Base-by-base conservation (phyloP, 2,888 invertebrate species). In the Malachius bipustulatus region DNA sequence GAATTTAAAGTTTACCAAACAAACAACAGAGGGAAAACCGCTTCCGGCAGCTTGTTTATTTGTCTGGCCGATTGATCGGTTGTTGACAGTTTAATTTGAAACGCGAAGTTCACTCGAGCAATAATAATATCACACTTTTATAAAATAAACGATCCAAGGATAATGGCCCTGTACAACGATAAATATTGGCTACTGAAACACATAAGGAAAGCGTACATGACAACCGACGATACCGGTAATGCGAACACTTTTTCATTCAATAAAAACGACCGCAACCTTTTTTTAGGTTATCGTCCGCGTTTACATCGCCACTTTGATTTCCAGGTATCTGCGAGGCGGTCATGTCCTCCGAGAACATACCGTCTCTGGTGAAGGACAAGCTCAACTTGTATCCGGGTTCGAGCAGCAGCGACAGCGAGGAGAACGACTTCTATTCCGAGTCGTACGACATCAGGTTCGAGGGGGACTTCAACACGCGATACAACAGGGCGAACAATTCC, bases 151-250 rank as follows among this genome's bases (percentile, higher is more conserved):
- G n/a, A n/a, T n/a, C n/a, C n/a, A n/a, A n/a, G n/a, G n/a, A 38
- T 32, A 44, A 94, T 94, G 94, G 93, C 93, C 47, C 77, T 90
- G 44, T 93, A 90, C 62, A 91, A 94, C 62, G 89, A 94, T 64
- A 82, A 81, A 62, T 82, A 83, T 51, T 94, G 93, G 83, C 70
- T 96, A 31, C 69, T 94, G 34, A 84, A 89, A 39, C 89, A 93
- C 63, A 88, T 94, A 46, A 72, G 89, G 37, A 90, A 93, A 62
- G 90, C 91, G 6, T 96, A 91, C 63, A 87, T 94, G 56, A 85
- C 89, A 14, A 88, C 90, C 13, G 94, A 96, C 66, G 93, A 94
- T 63, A 90, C 93, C 50, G 63, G 63, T 63, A 46, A 4, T n/a
- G 13, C 6, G 9, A 24, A 8, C 24, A 24, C 9, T 24, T 24